These are phyloP conservation scores for Alligator sinensis DNA, from an alignment of 2,113 vertebrate species.

Conservation along the genomic window DNA sequence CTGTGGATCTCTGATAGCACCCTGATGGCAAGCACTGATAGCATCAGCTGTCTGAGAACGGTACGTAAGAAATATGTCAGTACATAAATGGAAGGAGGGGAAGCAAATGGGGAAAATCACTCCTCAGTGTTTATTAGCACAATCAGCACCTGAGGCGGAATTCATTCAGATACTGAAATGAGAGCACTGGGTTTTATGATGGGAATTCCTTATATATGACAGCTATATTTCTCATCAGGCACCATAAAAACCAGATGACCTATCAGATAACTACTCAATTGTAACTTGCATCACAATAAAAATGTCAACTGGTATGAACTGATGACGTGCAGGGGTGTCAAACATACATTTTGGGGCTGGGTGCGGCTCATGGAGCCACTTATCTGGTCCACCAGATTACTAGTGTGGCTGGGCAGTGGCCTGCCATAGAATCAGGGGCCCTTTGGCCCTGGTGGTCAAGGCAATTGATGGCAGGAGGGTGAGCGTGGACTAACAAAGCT, in stretches of 20 bases:
- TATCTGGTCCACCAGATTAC: too few species aligned
- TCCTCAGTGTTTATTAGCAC: conserved; percentile 56
- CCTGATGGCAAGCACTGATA: conserved; percentile 3
- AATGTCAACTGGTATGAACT: conserved; percentile 67
- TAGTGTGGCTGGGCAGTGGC: too few species aligned
- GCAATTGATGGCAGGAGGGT: too few species aligned
- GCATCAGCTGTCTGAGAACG: conserved; percentile 35
- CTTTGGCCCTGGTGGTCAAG: too few species aligned
- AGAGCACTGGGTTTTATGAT: conserved; percentile 58
- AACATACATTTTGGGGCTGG: too few species aligned
- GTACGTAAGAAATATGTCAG: conserved; percentile 44
- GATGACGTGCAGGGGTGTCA: background rate
- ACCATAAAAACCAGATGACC: conserved; percentile 80
- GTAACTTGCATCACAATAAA: conserved; percentile 74
- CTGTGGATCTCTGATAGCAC: background rate
- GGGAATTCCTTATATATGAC: conserved; percentile 62
- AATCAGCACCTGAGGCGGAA: conserved; percentile 40
- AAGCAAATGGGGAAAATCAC: conserved; percentile 56
- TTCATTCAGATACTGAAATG: conserved; percentile 75
- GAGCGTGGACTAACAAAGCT: too few species aligned
- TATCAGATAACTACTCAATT: conserved; percentile 67
- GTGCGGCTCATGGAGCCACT: too few species aligned
- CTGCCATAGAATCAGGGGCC: too few species aligned
- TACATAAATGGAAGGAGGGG: conserved; percentile 35
- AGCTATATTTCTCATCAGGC: conserved; percentile 68